A percentile compares a stretch with the other conserved stretches of the same genome.
Evolutionary conservation across 2,113 vertebrate species (phyloP).

Genomic region (Meleagris gallopavo): DNA sequence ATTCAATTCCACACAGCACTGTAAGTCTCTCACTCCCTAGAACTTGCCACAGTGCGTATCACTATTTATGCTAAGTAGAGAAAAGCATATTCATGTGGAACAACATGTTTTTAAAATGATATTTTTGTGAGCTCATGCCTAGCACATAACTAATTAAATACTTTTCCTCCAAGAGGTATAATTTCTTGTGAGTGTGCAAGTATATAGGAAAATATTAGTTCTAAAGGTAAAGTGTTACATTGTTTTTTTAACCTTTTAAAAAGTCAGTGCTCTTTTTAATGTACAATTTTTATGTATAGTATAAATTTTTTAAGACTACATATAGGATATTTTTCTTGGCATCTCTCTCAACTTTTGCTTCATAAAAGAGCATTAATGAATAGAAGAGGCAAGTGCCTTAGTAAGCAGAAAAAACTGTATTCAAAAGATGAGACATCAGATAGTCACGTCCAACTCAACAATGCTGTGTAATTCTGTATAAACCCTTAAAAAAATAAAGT

Average conservation of each 20-base stretch:
- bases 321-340: background rate
- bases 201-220: slow-evolving; percentile 3
- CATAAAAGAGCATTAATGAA: background rate
- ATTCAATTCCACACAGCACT: background rate
- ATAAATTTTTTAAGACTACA: background rate
- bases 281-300: background rate
- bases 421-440: background rate
- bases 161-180: background rate
- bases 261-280: too few species aligned
- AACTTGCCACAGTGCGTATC: background rate
- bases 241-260: too few species aligned
- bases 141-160: background rate
- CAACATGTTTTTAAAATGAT: background rate
- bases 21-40: background rate
- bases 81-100: background rate
- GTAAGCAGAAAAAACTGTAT: background rate
- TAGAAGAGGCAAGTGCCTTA: background rate
- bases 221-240: background rate
- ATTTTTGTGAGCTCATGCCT: slow-evolving; percentile 2
- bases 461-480: background rate
- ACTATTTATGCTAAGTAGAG: background rate
- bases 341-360: background rate
- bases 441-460: background rate
- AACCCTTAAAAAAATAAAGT: too few species aligned
- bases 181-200: background rate